Conservation (phyloP, 2,113 vertebrate genomes). For the Pycnonotus jocosus region DNA sequence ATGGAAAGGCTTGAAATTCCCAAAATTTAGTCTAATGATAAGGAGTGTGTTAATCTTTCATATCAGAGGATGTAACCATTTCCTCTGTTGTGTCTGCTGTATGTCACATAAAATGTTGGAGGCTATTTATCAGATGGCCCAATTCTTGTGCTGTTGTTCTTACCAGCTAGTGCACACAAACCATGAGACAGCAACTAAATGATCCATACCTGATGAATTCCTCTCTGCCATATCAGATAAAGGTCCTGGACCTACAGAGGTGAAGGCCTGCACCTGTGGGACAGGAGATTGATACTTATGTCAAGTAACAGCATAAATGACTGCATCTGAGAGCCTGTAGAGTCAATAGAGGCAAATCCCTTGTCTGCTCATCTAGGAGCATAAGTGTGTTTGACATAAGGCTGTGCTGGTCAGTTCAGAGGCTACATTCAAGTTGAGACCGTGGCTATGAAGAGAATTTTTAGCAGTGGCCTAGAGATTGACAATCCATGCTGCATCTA, state of each 20-base stretch:
- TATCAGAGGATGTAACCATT: background rate
- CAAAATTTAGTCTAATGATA: background rate
- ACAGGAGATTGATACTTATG: background rate
- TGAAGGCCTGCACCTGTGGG: constrained; percentile 68
- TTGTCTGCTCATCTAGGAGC: background rate
- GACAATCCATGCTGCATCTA: background rate
- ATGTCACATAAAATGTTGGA: background rate
- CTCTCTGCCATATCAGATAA: constrained; percentile 57
- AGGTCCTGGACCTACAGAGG: constrained; percentile 68
- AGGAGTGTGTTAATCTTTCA: background rate
- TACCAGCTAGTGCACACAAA: background rate
- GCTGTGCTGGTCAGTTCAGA: background rate
- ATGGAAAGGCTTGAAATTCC: background rate
- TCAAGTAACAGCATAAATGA: background rate
- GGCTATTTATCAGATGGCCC: background rate
- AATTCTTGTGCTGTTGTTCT: background rate
- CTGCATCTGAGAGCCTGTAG: background rate
- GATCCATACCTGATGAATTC: constrained; percentile 63
- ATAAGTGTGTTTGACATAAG: background rate
- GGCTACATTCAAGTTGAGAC: background rate
- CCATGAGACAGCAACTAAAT: background rate
- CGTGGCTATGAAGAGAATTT: background rate
- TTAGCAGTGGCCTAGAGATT: background rate
- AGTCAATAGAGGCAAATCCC: background rate
- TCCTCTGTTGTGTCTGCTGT: background rate